phyloP scores from a whole-genome alignment of 2,797 vertebrate species.

The Tenualosa thibaudeaui region DNA sequence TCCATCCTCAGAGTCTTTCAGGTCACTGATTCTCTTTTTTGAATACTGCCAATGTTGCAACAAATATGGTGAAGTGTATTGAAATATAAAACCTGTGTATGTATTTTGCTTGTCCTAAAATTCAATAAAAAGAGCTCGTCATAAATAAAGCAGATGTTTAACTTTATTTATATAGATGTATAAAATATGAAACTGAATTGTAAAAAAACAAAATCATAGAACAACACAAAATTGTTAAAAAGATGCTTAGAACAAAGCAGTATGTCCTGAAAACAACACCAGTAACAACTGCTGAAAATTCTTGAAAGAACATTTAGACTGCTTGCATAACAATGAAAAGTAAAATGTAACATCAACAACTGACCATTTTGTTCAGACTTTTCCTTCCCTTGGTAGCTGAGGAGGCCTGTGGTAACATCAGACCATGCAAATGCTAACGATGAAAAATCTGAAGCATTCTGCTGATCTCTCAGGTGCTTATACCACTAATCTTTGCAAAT shows the following conservation, averaged over 20 bases:
- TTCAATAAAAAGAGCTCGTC: background rate
- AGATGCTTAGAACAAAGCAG: background rate
- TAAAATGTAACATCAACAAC: background rate
- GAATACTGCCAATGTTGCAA: background rate
- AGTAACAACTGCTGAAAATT: background rate
- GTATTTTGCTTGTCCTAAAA: background rate
- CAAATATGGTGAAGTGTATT: background rate
- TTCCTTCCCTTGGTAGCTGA: background rate
- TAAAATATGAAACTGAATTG: background rate
- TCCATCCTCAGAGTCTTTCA: background rate
- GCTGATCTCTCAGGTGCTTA: background rate
- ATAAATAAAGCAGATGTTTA: background rate
- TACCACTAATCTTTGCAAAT: background rate
- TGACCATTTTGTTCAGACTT: background rate
- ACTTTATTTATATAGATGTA: background rate
- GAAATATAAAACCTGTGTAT: background rate
- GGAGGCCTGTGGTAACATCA: background rate
- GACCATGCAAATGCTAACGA: background rate
- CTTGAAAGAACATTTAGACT: background rate
- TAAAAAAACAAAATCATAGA: background rate
- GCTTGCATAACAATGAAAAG: background rate
- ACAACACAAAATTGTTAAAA: too few relatives aligned
- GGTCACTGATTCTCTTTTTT: background rate
- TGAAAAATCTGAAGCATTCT: background rate
- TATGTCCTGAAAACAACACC: background rate